Percentiles rank a stretch among this genome's conserved stretches.
Evolutionary conservation across 2,888 invertebrate species (phyloP).

Genomic region (Rambutsinella grinnellia): DNA sequence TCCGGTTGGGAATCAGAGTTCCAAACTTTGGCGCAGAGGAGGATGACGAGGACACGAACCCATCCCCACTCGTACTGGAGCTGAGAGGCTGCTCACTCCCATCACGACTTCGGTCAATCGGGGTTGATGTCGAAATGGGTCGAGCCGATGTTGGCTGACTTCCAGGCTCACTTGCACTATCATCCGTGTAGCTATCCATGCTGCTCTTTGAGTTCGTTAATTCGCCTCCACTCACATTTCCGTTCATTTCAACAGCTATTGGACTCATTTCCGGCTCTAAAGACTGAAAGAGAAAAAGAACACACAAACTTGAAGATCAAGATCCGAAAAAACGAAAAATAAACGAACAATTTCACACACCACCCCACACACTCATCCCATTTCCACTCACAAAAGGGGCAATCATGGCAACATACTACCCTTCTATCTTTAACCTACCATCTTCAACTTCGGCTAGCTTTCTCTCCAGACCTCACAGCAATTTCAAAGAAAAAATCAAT

Average conservation of each 20-base stretch:
- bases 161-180: conserved; percentile 55
- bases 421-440: conserved; percentile 22
- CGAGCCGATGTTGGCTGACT: conserved; percentile 52
- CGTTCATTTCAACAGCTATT: conserved; percentile 60
- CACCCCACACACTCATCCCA: neutral
- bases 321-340: neutral
- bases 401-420: neutral
- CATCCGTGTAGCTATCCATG: conserved; percentile 52
- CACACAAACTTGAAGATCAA: neutral
- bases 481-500: neutral
- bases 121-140: conserved; percentile 59
- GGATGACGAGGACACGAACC: conserved; percentile 59
- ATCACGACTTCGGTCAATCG: conserved; percentile 60
- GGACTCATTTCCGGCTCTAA: conserved; percentile 57
- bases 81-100: conserved; percentile 50
- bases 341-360: neutral
- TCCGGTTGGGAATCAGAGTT: conserved; percentile 93
- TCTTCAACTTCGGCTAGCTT: no score
- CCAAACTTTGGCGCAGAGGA: conserved; percentile 74
- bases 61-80: conserved; percentile 39
- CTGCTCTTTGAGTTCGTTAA: conserved; percentile 53
- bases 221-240: conserved; percentile 57
- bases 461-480: neutral
- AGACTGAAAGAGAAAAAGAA: conserved; percentile 36
- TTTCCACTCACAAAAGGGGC: neutral